Percentiles rank a stretch among this genome's conserved stretches.
These are phyloP conservation scores for Tolypeutes matacus DNA, from an alignment of 2,797 vertebrate species.

Conservation along the genomic window DNA sequence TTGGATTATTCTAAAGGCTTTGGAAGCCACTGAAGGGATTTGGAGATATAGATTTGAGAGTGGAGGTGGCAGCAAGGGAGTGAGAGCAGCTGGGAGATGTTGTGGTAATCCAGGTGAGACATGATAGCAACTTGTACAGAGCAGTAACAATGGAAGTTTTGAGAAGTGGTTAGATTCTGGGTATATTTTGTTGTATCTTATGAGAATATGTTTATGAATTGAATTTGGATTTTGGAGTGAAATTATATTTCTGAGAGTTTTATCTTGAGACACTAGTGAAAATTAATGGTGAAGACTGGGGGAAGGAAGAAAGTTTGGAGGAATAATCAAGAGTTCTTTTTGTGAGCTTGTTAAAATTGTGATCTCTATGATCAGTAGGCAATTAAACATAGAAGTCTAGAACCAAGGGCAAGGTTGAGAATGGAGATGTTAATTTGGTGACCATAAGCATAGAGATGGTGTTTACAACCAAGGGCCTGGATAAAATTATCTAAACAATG, in stretches of 20 bases:
- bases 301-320: background rate
- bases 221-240: background rate
- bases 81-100: background rate
- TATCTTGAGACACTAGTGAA: background rate
- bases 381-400: background rate
- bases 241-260: background rate
- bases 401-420: background rate
- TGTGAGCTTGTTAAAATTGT: background rate
- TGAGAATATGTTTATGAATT: background rate
- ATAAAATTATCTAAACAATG: background rate
- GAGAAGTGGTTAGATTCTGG: background rate
- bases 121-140: background rate
- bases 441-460: background rate
- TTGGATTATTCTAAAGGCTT: background rate
- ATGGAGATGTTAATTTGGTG: background rate
- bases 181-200: background rate
- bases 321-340: background rate
- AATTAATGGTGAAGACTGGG: background rate
- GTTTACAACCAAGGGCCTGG: background rate
- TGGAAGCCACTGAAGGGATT: background rate
- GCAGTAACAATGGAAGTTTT: background rate
- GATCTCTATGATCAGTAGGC: background rate
- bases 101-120: too few species aligned
- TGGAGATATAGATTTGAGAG: background rate
- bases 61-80: accelerated